Evolutionary conservation across 2,113 vertebrate species (phyloP).

Genomic region (Gymnogyps californianus): DNA sequence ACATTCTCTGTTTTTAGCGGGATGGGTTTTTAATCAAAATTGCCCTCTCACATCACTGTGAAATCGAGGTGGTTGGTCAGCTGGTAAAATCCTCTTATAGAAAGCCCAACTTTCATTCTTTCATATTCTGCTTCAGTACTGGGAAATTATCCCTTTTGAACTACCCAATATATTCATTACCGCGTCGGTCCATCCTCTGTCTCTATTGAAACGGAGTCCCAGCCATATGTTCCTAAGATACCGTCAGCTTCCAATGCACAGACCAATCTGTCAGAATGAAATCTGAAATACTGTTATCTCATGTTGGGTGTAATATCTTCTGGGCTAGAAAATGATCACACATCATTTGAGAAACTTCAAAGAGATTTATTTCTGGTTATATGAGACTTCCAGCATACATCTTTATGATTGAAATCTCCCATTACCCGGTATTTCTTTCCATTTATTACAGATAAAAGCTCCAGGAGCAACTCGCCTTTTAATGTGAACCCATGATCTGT

Average conservation of each 20-base stretch:
- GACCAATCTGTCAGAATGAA: constrained; percentile 15
- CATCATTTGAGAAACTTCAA: constrained; percentile 49
- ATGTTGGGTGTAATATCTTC: constrained; percentile 8
- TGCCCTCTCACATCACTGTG: neutral
- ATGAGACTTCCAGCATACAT: constrained; percentile 44
- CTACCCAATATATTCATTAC: constrained; percentile 6
- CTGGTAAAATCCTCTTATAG: constrained; percentile 25
- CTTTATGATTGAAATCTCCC: constrained; percentile 57
- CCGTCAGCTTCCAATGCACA: constrained; percentile 15
- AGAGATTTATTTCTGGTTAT: constrained; percentile 57
- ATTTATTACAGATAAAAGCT: constrained; percentile 52
- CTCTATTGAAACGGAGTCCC: neutral
- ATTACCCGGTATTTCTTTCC: constrained; percentile 18
- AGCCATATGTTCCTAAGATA: constrained; percentile 36
- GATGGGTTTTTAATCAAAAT: constrained; percentile 17
- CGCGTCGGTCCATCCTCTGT: neutral
- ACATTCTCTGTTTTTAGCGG: neutral
- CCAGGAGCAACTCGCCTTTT: neutral
- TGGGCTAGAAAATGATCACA: constrained; percentile 52
- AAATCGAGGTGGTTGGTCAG: neutral
- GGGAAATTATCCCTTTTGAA: constrained; percentile 31
- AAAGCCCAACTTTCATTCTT: constrained; percentile 3
- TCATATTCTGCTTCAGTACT: neutral
- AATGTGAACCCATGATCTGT: neutral
- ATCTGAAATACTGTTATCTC: constrained; percentile 48